Percentiles rank a stretch among this genome's conserved stretches.
Evolutionary conservation across 2,797 vertebrate genomes (phyloP).

Genomic region (Sebastes hopkinsi): DNA sequence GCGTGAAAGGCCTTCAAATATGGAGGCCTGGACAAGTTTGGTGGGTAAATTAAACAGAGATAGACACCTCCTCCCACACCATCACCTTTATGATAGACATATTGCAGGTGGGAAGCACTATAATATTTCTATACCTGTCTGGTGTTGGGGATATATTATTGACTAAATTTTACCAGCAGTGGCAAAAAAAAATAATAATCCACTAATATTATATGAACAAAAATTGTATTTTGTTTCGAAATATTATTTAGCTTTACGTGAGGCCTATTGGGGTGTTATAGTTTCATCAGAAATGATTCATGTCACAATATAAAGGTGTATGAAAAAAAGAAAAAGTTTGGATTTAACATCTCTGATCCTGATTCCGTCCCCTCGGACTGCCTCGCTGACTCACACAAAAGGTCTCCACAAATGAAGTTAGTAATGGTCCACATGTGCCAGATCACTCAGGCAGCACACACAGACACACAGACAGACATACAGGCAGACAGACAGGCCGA

Average conservation of each 20-base stretch:
- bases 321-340: neutral
- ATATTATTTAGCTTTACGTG: neutral
- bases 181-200: neutral
- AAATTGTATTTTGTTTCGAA: neutral
- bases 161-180: neutral
- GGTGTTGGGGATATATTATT: neutral
- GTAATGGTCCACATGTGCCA: conserved; percentile 74
- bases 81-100: neutral
- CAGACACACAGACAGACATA: too few species aligned
- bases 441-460: conserved; percentile 55
- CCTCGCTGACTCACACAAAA: conserved; percentile 54
- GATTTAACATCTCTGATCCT: conserved; percentile 10
- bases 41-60: neutral
- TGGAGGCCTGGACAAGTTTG: neutral
- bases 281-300: neutral
- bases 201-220: neutral
- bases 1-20: neutral
- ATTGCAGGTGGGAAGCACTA: neutral
- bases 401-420: conserved; percentile 70
- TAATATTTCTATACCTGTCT: neutral
- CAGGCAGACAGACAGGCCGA: conserved; percentile 18
- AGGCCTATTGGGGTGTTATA: neutral
- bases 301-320: neutral
- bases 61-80: neutral
- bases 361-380: conserved; percentile 26